Percentiles rank a stretch among this genome's conserved stretches.
Evolutionary conservation across 2,888 invertebrate species (phyloP).

Genomic region (Ophion slaviceki): DNA sequence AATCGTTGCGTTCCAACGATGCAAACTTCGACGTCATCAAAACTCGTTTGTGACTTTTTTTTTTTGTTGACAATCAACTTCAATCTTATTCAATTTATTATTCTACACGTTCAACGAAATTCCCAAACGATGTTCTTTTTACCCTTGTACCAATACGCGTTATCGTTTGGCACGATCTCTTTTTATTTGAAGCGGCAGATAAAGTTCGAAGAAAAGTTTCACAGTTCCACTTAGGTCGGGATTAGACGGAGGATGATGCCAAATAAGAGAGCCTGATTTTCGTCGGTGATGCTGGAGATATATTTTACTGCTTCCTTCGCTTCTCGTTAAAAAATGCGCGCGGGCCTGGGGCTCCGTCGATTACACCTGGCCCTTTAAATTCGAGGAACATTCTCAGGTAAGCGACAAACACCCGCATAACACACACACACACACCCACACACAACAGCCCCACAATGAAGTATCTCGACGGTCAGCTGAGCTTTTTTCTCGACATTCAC

Average conservation of each 20-base stretch:
- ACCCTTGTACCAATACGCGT: neutral
- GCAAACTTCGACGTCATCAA: no score
- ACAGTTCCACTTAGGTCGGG: constrained; percentile 15
- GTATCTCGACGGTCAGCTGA: constrained; percentile 66
- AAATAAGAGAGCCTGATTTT: constrained; percentile 13
- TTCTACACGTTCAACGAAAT: no score
- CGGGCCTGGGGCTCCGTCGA: constrained; percentile 21
- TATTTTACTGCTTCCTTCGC: constrained; percentile 9
- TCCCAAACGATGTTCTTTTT: no score
- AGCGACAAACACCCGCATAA: constrained; percentile 26
- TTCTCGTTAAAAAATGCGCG: constrained; percentile 38
- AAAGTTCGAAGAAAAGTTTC: constrained; percentile 18
- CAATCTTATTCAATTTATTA: no score
- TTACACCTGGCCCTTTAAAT: constrained; percentile 71
- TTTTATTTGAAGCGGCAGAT: neutral
- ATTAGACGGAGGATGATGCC: neutral
- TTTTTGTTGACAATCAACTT: no score
- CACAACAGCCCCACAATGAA: neutral
- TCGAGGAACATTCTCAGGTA: constrained; percentile 53
- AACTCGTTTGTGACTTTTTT: no score
- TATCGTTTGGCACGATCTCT: constrained; percentile 5
- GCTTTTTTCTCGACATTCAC: constrained; percentile 53
- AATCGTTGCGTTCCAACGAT: no score
- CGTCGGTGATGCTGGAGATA: neutral
- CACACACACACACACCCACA: no score